Evolutionary conservation across 2,888 invertebrate species (phyloP).

Genomic region (Zootermopsis nevadensis): DNA sequence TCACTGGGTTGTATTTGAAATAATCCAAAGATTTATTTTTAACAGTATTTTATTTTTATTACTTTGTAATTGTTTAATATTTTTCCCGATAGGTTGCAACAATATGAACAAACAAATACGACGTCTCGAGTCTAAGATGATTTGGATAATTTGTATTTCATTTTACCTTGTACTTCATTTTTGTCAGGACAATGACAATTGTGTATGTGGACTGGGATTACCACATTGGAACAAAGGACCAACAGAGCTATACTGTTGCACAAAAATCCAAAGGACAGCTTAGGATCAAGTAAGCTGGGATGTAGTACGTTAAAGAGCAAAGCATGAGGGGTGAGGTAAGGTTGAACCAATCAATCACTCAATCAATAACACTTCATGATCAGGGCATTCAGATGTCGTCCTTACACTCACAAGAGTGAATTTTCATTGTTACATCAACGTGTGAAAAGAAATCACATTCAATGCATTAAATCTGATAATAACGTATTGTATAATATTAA

Average conservation of each 20-base stretch:
- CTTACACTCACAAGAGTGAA: too few species aligned
- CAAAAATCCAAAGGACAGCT: neutral
- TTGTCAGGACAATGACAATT: neutral
- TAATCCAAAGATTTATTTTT: slow-evolving; percentile 13
- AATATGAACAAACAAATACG: slow-evolving; percentile 28
- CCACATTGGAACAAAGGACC: neutral
- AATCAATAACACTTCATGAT: neutral
- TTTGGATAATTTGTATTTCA: slow-evolving; percentile 15
- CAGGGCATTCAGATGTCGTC: too few species aligned
- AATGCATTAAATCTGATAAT: too few species aligned
- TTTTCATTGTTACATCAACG: too few species aligned
- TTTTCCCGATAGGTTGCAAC: slow-evolving; percentile 26
- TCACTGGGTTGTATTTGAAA: neutral
- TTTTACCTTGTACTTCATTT: slow-evolving; percentile 4
- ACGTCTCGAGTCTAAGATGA: slow-evolving; percentile 24
- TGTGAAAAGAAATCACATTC: too few species aligned
- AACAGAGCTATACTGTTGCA: neutral
- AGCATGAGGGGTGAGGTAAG: neutral
- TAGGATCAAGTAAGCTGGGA: neutral
- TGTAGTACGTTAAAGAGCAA: neutral
- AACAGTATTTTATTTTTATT: slow-evolving; percentile 37
- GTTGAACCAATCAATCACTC: neutral
- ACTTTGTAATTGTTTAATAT: slow-evolving; percentile 32
- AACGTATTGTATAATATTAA: too few species aligned
- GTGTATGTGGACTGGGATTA: neutral